A percentile compares a stretch with the other conserved stretches of the same genome.
Conservation (phyloP, 2,888 invertebrate species). For the Falcaria lacertinaria region DNA sequence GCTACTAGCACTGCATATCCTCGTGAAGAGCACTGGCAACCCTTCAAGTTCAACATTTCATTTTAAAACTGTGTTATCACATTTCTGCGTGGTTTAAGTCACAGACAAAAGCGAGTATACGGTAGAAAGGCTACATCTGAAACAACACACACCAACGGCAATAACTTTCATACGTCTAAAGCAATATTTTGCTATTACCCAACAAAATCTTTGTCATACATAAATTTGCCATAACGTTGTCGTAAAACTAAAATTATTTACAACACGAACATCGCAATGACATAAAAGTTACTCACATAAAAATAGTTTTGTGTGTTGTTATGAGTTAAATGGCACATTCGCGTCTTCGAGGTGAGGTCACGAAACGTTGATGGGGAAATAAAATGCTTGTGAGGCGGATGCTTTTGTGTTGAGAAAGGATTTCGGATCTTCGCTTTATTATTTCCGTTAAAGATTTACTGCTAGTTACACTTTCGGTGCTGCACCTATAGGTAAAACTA, state of each 20-base stretch:
- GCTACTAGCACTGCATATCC: too few species aligned
- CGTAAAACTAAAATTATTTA: constrained; percentile 9
- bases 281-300: constrained; percentile 18
- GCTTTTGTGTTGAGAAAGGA: constrained; percentile 4
- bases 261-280: constrained; percentile 6
- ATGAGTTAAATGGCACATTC: constrained; percentile 16
- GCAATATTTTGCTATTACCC: constrained; percentile 1
- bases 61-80: too few species aligned
- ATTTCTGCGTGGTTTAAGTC: too few species aligned
- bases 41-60: too few species aligned
- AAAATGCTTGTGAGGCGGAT: constrained; percentile 5
- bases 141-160: neutral
- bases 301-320: constrained; percentile 10
- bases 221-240: constrained; percentile 5
- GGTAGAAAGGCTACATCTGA: neutral
- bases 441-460: too few species aligned
- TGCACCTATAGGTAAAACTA: too few species aligned
- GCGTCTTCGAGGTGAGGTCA: constrained; percentile 4
- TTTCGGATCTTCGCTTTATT: too few species aligned
- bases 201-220: constrained; percentile 1
- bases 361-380: neutral
- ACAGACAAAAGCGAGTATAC: too few species aligned
- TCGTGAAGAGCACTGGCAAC: too few species aligned
- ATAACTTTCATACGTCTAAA: neutral
- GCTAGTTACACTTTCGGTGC: too few species aligned